Evolutionary conservation across 1,140 invertebrate species (phyloP).

Genomic region (Macrocentrus cingulum): DNA sequence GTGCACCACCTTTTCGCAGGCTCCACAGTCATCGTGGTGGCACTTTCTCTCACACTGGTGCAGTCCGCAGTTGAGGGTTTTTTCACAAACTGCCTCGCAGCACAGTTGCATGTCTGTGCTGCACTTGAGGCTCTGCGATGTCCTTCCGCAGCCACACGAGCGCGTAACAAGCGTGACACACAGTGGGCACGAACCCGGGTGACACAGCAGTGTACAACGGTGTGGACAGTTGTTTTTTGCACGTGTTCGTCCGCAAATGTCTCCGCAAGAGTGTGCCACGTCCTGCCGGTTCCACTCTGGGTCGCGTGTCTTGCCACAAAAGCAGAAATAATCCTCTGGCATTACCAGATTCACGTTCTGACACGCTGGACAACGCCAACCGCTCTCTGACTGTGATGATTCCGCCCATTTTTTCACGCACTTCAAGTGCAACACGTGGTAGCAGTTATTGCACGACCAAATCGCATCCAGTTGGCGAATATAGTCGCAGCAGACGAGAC

Average conservation of each 20-base stretch:
- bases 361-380: conserved; percentile 93
- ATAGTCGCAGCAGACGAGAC: conserved; percentile 88
- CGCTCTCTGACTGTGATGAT: conserved; percentile 73
- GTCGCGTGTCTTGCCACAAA: conserved; percentile 76
- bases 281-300: conserved; percentile 74
- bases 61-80: conserved; percentile 61
- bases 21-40: conserved; percentile 59
- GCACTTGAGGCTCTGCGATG: conserved; percentile 70
- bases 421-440: conserved; percentile 85
- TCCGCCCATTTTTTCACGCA: conserved; percentile 91
- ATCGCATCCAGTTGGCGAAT: conserved; percentile 77
- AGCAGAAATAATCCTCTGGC: conserved; percentile 78
- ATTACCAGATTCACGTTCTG: conserved; percentile 71
- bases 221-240: conserved; percentile 70
- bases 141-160: conserved; percentile 74
- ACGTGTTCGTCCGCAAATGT: conserved; percentile 72
- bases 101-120: conserved; percentile 67
- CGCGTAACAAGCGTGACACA: conserved; percentile 61
- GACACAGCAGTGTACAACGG: conserved; percentile 84
- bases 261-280: conserved; percentile 86
- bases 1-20: conserved; percentile 55
- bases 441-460: conserved; percentile 91
- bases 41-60: conserved; percentile 64
- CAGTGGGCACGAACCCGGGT: conserved; percentile 84
- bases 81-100: conserved; percentile 73